Evolutionary conservation across 2,113 vertebrate genomes (phyloP).

Genomic region (Globicephala melas): DNA sequence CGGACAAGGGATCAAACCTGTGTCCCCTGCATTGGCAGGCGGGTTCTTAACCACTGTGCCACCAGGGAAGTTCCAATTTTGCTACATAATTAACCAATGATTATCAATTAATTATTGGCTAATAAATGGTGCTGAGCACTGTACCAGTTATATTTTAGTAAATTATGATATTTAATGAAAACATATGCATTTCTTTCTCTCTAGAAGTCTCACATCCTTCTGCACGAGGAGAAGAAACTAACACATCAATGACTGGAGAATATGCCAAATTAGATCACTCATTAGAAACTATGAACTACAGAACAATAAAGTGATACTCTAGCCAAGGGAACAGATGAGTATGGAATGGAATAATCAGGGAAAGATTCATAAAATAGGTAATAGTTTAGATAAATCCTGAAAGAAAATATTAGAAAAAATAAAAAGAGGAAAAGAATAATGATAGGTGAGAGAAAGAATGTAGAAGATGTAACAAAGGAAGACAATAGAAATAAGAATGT

Average conservation of each 20-base stretch:
- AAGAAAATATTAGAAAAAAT: neutral
- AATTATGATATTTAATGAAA: neutral
- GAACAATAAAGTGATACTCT: neutral
- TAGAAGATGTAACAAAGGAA: neutral
- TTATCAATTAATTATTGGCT: neutral
- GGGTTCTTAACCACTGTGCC: no score
- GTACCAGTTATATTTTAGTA: neutral
- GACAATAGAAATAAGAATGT: neutral
- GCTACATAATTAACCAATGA: neutral
- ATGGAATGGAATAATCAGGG: neutral
- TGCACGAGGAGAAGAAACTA: neutral
- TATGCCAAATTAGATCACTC: neutral
- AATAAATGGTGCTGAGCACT: neutral
- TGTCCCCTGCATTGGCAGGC: no score
- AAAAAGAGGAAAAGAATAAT: neutral
- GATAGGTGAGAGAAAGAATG: neutral
- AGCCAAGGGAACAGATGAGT: neutral
- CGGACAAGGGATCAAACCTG: no score
- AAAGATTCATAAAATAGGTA: neutral
- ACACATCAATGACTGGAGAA: neutral
- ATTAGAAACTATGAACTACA: neutral
- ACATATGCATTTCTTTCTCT: neutral
- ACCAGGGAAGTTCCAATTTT: neutral
- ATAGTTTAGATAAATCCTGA: neutral
- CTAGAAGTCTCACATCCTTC: neutral